Evolutionary conservation across 1,140 invertebrate species (phyloP).

Genomic region (Heliothis subflexa): DNA sequence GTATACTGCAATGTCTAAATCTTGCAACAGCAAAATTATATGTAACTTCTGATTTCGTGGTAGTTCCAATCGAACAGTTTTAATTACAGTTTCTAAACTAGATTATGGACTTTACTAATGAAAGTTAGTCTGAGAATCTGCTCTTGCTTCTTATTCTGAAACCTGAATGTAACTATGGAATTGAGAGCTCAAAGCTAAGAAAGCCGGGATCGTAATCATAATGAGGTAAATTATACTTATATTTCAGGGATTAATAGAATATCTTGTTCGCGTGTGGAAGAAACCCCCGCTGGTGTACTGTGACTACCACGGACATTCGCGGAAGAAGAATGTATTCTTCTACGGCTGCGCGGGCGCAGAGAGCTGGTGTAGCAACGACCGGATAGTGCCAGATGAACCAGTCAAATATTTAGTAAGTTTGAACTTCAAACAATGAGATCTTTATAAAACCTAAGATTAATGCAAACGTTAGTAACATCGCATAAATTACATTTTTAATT

Average conservation of each 20-base stretch:
- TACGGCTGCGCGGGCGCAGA: constrained; percentile 93
- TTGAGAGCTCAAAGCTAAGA: neutral
- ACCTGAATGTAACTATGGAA: too few species aligned
- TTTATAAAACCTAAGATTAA: too few species aligned
- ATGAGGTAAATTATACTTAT: neutral
- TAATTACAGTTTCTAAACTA: too few species aligned
- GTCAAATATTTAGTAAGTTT: constrained; percentile 88
- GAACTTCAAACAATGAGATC: neutral
- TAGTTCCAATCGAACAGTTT: neutral
- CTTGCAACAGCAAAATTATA: neutral
- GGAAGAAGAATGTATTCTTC: constrained; percentile 95
- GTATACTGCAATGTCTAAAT: constrained; percentile 7
- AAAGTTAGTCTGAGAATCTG: too few species aligned
- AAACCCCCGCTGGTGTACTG: constrained; percentile 91
- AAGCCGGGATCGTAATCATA: neutral
- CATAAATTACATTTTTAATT: too few species aligned
- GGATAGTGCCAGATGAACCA: constrained; percentile 86
- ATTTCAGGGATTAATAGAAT: constrained; percentile 88
- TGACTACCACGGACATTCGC: constrained; percentile 96
- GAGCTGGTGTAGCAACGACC: constrained; percentile 88
- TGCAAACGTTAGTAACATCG: too few species aligned
- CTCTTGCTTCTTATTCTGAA: too few species aligned
- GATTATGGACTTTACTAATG: too few species aligned
- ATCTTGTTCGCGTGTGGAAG: constrained; percentile 87
- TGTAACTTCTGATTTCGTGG: neutral